Base-by-base conservation (phyloP, 2,113 vertebrate genomes). In the Apodemus speciosus region DNA sequence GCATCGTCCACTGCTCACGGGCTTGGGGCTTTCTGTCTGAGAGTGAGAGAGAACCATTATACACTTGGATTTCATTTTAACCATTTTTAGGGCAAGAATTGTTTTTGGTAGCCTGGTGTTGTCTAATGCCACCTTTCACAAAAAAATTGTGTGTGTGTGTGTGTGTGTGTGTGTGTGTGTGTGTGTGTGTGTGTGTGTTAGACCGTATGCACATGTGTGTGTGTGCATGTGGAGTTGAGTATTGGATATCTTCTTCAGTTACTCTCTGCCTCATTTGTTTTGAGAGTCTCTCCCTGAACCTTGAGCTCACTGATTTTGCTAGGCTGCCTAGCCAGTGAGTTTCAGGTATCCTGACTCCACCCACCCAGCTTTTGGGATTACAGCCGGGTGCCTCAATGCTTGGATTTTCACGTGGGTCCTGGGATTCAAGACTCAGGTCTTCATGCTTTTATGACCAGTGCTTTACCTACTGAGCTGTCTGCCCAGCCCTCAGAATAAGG, bases 1-100 rank as follows among this genome's bases (percentile, higher is more conserved):
- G 23, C n/a, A 0, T 5, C 2, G 35, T 18, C 0, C 0, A 20
- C 46, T 32, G 11, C 15, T 32, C 35, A 11, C 0, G 13, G 51
- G 23, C 53, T 91, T 87, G 77, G 60, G 46, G 58, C 76, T 72
- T 92, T 23, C 35, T 25, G 84, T 73, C 79, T 60, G 35, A 88
- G 68, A 90, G 53, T 3, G 14, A 49, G 20, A n/a, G 89, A 83
- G 46, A 77, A 9, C 43, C 38, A 23, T 0, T 46, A 58, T 46
- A 16, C 49, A 72, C 18, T 83, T 86, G 30, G 9, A 56, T 30
- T 87, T 80, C 38, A 93, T 75, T 73, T 56, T 90, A 83, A 86
- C n/a, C 62, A 81, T 81, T 81, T 88, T 6, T 13, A 32, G 46
- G 56, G 76, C 35, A 6, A 32, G 56, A 89, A 51, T 85, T 75